phyloP scores from a whole-genome alignment of 2,797 vertebrate genomes.

The Enteromius mattozi region DNA sequence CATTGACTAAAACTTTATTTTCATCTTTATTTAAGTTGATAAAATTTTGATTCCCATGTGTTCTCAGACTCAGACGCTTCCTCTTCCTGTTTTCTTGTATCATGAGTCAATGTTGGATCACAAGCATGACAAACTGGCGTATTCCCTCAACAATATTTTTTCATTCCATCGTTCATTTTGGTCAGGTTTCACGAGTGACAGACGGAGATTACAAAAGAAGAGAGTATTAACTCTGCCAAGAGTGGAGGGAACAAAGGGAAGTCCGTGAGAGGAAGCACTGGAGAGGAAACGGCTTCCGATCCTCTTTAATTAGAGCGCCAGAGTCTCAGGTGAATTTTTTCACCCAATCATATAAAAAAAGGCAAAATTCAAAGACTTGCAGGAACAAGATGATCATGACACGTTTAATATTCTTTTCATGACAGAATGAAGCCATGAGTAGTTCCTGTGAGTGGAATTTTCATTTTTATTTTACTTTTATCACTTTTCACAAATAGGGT shows the following conservation, averaged over 20 bases:
- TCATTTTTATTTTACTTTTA: not conserved
- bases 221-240: constrained; percentile 17
- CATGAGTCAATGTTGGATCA: not conserved
- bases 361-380: not conserved
- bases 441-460: not conserved
- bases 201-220: constrained; percentile 27
- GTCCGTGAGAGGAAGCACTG: not conserved
- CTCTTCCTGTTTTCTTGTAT: not conserved
- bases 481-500: not conserved
- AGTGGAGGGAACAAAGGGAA: constrained; percentile 21
- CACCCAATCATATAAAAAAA: not conserved
- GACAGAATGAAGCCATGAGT: not conserved
- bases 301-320: constrained; percentile 45
- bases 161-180: not conserved
- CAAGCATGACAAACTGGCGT: not conserved
- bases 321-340: constrained; percentile 34
- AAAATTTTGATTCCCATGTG: not conserved
- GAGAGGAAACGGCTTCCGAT: constrained; percentile 26
- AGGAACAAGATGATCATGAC: constrained; percentile 13
- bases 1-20: not conserved
- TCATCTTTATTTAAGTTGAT: not conserved
- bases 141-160: constrained; percentile 12
- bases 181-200: constrained; percentile 40
- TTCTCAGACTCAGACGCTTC: not conserved
- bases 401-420: constrained; percentile 9